Evolutionary conservation across 1,140 invertebrate species (phyloP), one percentile per base, ranked within the genome.

Genomic region (Magallana angulata): DNA sequence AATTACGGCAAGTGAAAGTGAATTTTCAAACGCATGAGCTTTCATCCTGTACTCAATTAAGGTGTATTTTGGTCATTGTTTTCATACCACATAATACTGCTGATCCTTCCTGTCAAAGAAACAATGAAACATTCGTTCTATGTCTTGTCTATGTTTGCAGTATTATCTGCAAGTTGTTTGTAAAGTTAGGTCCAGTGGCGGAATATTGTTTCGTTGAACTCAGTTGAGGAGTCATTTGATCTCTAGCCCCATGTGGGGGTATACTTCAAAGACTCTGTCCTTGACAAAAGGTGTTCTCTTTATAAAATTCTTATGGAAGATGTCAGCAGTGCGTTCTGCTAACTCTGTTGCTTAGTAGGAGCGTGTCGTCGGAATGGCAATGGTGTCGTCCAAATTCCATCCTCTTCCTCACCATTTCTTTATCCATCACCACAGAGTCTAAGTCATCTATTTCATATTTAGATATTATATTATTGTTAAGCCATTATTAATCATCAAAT

Each of bases 111-210:
- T 59, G 14, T 90, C 89, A 3, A 81, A 5, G 36, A 91, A 88
- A 18, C 12, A 76, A 57, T 90, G 81, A 57, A 91, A 90, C 87
- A 90, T 90, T 11, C 87, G 64, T 85, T 91, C 83, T 1, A 90
- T 85, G 62, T 91, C 90, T 4, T 56, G 83, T 30, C 86, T 8
- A 91, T 64, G 8, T 24, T 24, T 24, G 24, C 24, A 92, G 82
- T 12, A 91, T 85, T 9, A 86, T 88, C 36, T 90, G 36, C 7
- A 91, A 60, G 36, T 71, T 88, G 71, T 64, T 92, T 90, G 95
- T 94, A 0, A 95, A 58, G 85, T 92, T 92, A 9, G 95, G 94
- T 24, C 91, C 92, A 12, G 60, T 11, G 8, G 89, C 36, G 14
- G 71, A 4, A 85, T 57, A 11, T 88, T 60, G 83, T 82, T 12